Evolutionary conservation across 2,888 invertebrate genomes (phyloP).

Genomic region (Cheiracanthium punctorium): DNA sequence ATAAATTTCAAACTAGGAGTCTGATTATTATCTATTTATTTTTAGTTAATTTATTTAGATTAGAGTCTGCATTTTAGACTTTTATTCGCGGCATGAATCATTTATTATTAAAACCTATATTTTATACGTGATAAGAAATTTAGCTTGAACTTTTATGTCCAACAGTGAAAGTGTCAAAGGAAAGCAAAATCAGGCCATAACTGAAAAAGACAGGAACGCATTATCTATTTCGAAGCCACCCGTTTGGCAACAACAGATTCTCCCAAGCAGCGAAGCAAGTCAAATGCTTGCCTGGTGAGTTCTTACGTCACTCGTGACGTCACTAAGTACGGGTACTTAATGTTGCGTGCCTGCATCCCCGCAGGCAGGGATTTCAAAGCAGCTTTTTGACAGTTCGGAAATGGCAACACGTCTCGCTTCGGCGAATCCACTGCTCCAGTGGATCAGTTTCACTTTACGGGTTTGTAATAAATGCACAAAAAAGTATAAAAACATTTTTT

Average conservation of each 20-base stretch:
- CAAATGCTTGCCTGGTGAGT: slow-evolving; percentile 34
- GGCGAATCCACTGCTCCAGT: slow-evolving; percentile 1
- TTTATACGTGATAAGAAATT: too few relatives aligned
- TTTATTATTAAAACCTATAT: too few relatives aligned
- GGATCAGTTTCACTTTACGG: slow-evolving; percentile 9
- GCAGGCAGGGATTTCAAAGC: slow-evolving; percentile 35
- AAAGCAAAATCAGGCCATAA: slow-evolving; percentile 6
- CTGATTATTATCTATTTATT: too few relatives aligned
- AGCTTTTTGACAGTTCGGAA: slow-evolving; percentile 40
- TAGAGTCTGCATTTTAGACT: too few relatives aligned
- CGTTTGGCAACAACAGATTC: slow-evolving; percentile 49
- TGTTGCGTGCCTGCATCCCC: slow-evolving; percentile 53
- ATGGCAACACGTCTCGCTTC: slow-evolving; percentile 52
- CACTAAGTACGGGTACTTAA: slow-evolving; percentile 29
- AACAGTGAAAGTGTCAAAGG: too few relatives aligned
- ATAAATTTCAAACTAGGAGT: too few relatives aligned
- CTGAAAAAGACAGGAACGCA: too few relatives aligned
- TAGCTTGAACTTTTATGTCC: too few relatives aligned
- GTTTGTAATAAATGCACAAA: too few relatives aligned
- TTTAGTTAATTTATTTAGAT: too few relatives aligned
- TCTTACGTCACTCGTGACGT: slow-evolving; percentile 56
- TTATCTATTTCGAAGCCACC: slow-evolving; percentile 50
- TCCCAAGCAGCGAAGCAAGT: slow-evolving; percentile 22
- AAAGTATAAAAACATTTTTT: too few relatives aligned
- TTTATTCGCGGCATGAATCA: too few relatives aligned